Evolutionary conservation across 2,113 vertebrate species (phyloP).

Genomic region (Melanostigma gelatinosum): DNA sequence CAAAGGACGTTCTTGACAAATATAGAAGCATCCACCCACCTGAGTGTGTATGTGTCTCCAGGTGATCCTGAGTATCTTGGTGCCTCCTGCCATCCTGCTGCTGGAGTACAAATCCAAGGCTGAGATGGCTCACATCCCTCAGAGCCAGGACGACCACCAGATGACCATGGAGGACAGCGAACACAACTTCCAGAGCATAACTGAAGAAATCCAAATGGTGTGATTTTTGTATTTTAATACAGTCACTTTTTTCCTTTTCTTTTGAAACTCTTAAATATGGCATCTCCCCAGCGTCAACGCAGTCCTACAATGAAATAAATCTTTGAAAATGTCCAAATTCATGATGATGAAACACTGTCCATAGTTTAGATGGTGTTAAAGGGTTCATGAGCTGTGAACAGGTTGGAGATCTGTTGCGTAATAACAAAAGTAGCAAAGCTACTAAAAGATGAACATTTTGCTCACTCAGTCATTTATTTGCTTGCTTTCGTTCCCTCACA

Average conservation of each 20-base stretch:
- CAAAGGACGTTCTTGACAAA: neutral
- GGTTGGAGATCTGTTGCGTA: neutral
- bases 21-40: slow-evolving; percentile 45
- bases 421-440: neutral
- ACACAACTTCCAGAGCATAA: slow-evolving; percentile 90
- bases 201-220: slow-evolving; percentile 95
- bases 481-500: neutral
- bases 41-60: slow-evolving; percentile 68
- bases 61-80: slow-evolving; percentile 97
- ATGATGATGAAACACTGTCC: neutral
- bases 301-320: neutral
- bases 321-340: neutral
- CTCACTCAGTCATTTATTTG: neutral
- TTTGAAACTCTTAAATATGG: neutral
- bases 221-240: neutral
- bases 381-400: neutral
- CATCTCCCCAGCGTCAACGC: neutral
- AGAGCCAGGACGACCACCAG: slow-evolving; percentile 97
- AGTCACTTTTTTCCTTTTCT: neutral
- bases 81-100: slow-evolving; percentile 95
- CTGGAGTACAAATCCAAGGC: slow-evolving; percentile 99
- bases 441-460: neutral
- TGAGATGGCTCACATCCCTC: slow-evolving; percentile 99
- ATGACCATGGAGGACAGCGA: slow-evolving; percentile 99
- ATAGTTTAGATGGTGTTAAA: neutral